Evolutionary conservation across 2,888 invertebrate genomes (phyloP), one percentile per base, ranked within the genome.

Genomic region (Carcina quercana): DNA sequence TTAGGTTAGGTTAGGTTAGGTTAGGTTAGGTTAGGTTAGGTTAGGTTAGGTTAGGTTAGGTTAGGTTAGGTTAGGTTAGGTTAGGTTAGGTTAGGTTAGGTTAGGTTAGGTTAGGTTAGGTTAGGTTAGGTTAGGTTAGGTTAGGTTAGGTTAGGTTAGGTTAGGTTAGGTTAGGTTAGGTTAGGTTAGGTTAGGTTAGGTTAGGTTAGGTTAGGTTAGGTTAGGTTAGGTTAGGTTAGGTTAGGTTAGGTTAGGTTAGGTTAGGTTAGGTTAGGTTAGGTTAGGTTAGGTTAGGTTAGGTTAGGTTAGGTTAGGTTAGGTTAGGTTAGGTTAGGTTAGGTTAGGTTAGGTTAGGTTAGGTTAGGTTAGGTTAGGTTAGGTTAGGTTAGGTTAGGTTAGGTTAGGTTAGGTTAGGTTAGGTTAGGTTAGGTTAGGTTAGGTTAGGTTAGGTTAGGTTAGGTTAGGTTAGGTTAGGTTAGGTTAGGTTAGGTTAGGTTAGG

Each of bases 1-100:
- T 29, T 29, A 29, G 29, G 29, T 29, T 29, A 29, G 29, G 29
- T 29, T 29, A 29, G 29, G 29, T 29, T 29, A 29, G 29, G 29
- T 29, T 29, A 29, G 29, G 29, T 29, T 29, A 29, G 29, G 29
- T 29, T 29, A 29, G 29, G 29, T 29, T 29, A 29, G 29, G 29
- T 29, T 29, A 29, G 29, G 29, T 29, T 29, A 29, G 29, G 29
- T 29, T 29, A 29, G 20, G 29, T 29, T 29, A 29, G 29, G 29
- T 29, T 29, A 29, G 29, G 29, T 29, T 29, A 29, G 29, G 29
- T 29, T 29, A 29, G 29, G 29, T 29, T 29, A 29, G 29, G 29
- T 29, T 29, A 29, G 29, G 29, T 29, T 29, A 29, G 29, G 29
- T 29, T 29, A 29, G 29, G 29, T 29, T 29, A 29, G 29, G 29